phyloP scores from a whole-genome alignment of 2,888 invertebrate species.

The Heterodera filipjevi region DNA sequence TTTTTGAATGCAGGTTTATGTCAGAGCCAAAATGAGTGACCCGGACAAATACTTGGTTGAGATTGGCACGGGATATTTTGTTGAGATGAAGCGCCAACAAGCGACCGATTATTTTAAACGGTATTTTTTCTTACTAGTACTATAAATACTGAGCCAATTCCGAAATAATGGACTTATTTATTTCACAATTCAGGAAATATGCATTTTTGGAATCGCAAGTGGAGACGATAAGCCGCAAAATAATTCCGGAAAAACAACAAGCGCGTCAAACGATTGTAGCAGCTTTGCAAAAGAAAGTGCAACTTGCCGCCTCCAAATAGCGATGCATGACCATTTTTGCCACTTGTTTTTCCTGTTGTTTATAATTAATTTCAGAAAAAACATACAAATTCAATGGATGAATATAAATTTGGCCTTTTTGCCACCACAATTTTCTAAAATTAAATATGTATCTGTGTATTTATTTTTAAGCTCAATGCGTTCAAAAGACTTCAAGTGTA shows the following conservation, averaged over 20 bases:
- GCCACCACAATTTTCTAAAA: neutral
- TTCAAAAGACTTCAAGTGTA: conserved; percentile 9
- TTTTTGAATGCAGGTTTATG: conserved; percentile 78
- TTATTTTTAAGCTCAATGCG: conserved; percentile 1
- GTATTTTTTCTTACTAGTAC: neutral
- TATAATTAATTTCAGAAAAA: neutral
- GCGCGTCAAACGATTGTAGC: conserved; percentile 35
- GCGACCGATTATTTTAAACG: conserved; percentile 83
- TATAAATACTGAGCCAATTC: too few species aligned
- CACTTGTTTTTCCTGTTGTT: neutral
- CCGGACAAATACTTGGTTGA: conserved; percentile 87
- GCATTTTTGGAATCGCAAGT: conserved; percentile 37
- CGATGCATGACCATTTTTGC: conserved; percentile 15
- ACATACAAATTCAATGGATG: too few species aligned
- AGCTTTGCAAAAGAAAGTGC: conserved; percentile 45
- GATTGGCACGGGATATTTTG: conserved; percentile 94
- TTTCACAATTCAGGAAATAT: conserved; percentile 28
- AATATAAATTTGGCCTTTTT: too few species aligned
- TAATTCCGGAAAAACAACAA: conserved; percentile 38
- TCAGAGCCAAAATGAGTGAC: conserved; percentile 84
- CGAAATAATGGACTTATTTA: too few species aligned
- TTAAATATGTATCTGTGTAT: conserved; percentile 6
- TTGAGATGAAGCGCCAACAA: conserved; percentile 81
- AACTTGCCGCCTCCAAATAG: conserved; percentile 22
- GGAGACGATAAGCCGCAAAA: conserved; percentile 34